Evolutionary conservation across 2,888 invertebrate species (phyloP).

Genomic region (Ichneumon xanthorius): DNA sequence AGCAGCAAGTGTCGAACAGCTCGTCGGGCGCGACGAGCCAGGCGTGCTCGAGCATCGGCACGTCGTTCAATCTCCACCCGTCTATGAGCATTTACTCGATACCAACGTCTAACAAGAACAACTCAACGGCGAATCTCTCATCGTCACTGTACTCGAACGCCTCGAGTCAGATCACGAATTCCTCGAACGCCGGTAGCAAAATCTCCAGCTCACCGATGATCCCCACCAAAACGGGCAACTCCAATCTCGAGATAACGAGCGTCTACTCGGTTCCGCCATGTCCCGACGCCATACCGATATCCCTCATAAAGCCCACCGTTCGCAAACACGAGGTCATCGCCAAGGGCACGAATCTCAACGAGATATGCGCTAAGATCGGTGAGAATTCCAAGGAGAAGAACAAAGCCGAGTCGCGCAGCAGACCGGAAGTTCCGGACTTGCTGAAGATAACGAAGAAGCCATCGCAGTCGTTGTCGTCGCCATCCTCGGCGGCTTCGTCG

Average conservation of each 20-base stretch:
- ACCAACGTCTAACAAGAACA: constrained; percentile 70
- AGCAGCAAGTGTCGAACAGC: constrained; percentile 63
- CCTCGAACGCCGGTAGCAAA: constrained; percentile 43
- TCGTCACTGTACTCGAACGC: constrained; percentile 51
- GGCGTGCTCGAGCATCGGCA: constrained; percentile 64
- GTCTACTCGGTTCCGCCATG: constrained; percentile 81
- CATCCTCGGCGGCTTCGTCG: constrained; percentile 28
- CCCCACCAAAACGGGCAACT: constrained; percentile 47
- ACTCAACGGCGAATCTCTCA: constrained; percentile 25
- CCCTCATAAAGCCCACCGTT: constrained; percentile 80
- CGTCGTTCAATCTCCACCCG: constrained; percentile 76
- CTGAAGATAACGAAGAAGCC: constrained; percentile 81
- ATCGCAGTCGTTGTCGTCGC: constrained; percentile 64
- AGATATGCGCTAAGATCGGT: constrained; percentile 82
- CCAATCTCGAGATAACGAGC: constrained; percentile 70
- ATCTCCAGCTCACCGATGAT: background rate
- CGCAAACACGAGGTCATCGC: constrained; percentile 80
- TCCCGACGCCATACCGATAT: constrained; percentile 83
- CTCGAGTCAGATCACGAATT: constrained; percentile 49
- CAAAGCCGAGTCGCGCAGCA: constrained; percentile 78
- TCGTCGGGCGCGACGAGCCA: constrained; percentile 63
- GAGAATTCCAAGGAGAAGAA: constrained; percentile 82
- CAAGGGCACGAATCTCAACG: constrained; percentile 80
- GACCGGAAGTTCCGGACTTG: constrained; percentile 82
- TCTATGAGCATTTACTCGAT: constrained; percentile 79